A percentile compares a stretch with the other conserved stretches of the same genome.
phyloP scores from a whole-genome alignment of 2,113 vertebrate species.

The Ardeotis arabs region DNA sequence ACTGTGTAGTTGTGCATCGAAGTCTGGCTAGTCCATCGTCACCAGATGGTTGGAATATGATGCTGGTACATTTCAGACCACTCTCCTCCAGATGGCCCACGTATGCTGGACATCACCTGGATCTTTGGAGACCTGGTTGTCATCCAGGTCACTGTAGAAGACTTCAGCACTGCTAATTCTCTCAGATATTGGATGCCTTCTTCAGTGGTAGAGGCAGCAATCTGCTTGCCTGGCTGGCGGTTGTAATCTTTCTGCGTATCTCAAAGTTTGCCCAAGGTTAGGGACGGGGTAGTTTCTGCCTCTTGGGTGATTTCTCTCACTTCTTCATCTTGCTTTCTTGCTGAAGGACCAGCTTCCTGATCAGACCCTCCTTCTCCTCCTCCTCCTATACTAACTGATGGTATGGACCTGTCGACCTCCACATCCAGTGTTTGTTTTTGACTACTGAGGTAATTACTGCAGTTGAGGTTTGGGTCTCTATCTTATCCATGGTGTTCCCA shows the following conservation, averaged over 20 bases:
- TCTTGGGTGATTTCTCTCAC: background rate
- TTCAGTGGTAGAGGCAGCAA: background rate
- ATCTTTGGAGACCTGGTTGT: background rate
- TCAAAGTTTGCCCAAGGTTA: background rate
- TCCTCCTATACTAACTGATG: background rate
- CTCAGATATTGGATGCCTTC: background rate
- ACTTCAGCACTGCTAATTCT: background rate
- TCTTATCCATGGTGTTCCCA: background rate
- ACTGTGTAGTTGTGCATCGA: background rate
- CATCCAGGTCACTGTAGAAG: background rate
- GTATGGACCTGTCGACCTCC: background rate
- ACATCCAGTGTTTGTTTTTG: background rate
- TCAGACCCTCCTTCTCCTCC: background rate
- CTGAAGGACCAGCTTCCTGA: background rate
- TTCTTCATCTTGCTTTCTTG: background rate
- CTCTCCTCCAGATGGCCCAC: background rate
- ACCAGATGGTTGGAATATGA: background rate
- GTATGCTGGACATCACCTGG: background rate
- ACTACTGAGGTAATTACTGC: background rate
- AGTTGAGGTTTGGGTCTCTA: background rate
- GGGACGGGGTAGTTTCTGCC: rapidly evolving
- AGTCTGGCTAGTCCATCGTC: background rate
- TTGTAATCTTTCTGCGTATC: background rate
- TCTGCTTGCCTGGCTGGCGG: background rate
- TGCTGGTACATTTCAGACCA: background rate